A percentile compares a stretch with the other conserved stretches of the same genome.
Evolutionary conservation across 2,888 invertebrate genomes (phyloP).

Genomic region (Aplocera efformata): DNA sequence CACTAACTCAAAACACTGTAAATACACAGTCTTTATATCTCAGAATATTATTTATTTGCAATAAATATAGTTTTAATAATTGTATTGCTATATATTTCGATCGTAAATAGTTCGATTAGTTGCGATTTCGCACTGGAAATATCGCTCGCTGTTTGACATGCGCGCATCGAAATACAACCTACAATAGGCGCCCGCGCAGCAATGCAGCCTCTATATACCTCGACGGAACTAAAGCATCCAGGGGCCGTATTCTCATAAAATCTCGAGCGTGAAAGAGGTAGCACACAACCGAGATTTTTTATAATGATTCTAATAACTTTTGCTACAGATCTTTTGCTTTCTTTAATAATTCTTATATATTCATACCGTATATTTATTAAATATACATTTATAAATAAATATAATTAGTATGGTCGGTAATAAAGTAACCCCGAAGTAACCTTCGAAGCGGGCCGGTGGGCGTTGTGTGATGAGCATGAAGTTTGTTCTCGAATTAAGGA

Average conservation of each 20-base stretch:
- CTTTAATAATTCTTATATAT: no score
- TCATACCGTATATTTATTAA: no score
- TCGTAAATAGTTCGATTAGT: constrained; percentile 2
- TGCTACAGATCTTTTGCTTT: no score
- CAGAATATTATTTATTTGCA: neutral
- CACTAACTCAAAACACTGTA: constrained; percentile 9
- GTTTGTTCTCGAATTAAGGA: no score
- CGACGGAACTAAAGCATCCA: constrained; percentile 28
- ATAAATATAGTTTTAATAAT: constrained; percentile 1
- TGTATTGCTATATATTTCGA: neutral
- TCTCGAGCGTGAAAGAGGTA: no score
- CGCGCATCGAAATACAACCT: constrained; percentile 36
- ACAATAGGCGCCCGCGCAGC: constrained; percentile 63
- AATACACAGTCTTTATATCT: constrained; percentile 1
- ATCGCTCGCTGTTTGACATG: constrained; percentile 30
- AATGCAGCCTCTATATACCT: constrained; percentile 60
- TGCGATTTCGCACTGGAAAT: constrained; percentile 15
- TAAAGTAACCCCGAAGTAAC: no score
- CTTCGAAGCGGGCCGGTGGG: no score
- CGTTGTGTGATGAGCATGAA: no score
- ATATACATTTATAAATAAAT: no score
- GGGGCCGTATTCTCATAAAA: neutral
- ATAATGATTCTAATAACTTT: no score
- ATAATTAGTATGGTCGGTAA: no score
- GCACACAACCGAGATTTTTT: no score